Evolutionary conservation across 1,140 invertebrate genomes (phyloP), one percentile per base, ranked within the genome.

Genomic region (Pemphigus obesinymphae): DNA sequence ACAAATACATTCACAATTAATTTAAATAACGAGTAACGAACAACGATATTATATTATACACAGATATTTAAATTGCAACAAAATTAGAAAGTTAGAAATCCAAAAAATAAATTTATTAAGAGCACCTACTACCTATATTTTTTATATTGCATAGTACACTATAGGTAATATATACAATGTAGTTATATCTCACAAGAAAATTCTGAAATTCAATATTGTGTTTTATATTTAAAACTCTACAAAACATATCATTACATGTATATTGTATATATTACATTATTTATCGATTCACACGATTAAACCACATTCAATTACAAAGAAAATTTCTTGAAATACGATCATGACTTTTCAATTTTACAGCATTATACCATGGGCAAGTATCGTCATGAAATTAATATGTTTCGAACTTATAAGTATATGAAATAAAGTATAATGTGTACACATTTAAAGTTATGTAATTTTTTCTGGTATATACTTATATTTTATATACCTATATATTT

Each of bases 261-360:
- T 72, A 48, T 43, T 43, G 40, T 72, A n/a, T 68, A 23, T 68
- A 34, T 26, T 45, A 7, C n/a, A n/a, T n/a, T n/a, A n/a, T 63
- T 31, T 73, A 31, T 73, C 8, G 45, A 50, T 73, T 73, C 43
- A 73, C 70, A 73, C 40, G 40, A 70, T 29, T 26, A 70, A 43
- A 45, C 37, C 68, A 0, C 45, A 48, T 3, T 31, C 29, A 8
- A 73, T 50, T 50, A 13, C 26, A 29, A 17, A 73, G 29, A 48
- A 73, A 48, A 73, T 20, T 8, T 48, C 23, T 45, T 15, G 68
- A 73, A 50, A 50, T 50, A 31, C 70, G 26, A 73, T 73, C 43
- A 48, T 73, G 43, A 73, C 70, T 73, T 73, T 73, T 45, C 23
- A 72, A 45, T 70, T 29, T 11, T 34, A 34, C 29, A 34, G 26